Base-by-base conservation (phyloP, 64 coral and sea anemone genomes). In the Pocillopora damicornis region DNA sequence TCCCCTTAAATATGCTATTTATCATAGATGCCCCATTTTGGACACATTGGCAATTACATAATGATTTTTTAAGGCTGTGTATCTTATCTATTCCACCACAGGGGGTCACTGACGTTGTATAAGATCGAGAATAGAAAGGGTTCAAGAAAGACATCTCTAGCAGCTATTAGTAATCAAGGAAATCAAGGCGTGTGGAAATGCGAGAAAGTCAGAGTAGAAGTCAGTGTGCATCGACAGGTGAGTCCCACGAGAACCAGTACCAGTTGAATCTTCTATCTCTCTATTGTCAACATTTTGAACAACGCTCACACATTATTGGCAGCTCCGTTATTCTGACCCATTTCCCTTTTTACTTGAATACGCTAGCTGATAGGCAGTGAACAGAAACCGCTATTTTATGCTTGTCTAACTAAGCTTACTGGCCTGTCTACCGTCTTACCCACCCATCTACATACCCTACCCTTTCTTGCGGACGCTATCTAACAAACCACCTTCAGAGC, bases 151-250 rank as follows among this genome's bases (percentile, higher is more conserved):
- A 83, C 34, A 10, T 0, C 30, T 30, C 30, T 30, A 30, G 30
- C 30, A 30, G 0, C 30, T 30, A 30, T 30, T 30, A 30, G 30
- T 30, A 30, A 30, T 30, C 30, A 30, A 30, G 60, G 88, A 9
- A 14, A 37, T 1, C 59, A 59, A 57, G 73, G 75, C 2, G 58
- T 18, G 64, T 90, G 89, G 89, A 77, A 83, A 7, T 90, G 89
- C 15, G 37, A 75, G 6, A 90, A 80, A 90, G 56, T 62, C 20
- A 30, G 18, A 20, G 89, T 90, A 10, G n/a, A 75, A 12, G 89
- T 90, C 60, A 90, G 80, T 59, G 81, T 82, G 62, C 15, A 51
- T 25, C 11, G 5, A 37, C 89, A 90, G 79, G 89, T 90, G 63
- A 45, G 60, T 17, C 1, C 15, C 51, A 35, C 67, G 13, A 1